These are phyloP conservation scores for Gymnoscopelus braueri DNA, from an alignment of 2,797 vertebrate genomes.

Conservation along the genomic window DNA sequence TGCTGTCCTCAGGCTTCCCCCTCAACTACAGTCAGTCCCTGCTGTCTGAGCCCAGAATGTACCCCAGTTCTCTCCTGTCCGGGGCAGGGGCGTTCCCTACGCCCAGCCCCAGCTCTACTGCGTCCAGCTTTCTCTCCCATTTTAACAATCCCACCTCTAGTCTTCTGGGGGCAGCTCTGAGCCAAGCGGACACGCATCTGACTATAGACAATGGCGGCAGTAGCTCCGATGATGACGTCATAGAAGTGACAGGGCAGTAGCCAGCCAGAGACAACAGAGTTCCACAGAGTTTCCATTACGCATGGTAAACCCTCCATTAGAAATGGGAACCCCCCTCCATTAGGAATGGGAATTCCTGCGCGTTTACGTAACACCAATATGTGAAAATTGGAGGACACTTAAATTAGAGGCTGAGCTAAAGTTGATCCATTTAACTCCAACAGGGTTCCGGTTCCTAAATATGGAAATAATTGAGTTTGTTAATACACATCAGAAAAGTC, in stretches of 20 bases:
- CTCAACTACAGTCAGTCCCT: conserved; percentile 92
- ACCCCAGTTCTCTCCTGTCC: conserved; percentile 83
- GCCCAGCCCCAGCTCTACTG: conserved; percentile 63
- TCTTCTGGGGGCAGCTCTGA: conserved; percentile 81
- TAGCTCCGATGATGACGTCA: conserved; percentile 96
- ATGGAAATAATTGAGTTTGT: no score
- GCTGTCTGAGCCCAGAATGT: conserved; percentile 92
- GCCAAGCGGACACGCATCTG: conserved; percentile 83
- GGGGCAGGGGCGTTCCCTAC: conserved; percentile 76
- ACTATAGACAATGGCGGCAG: conserved; percentile 90
- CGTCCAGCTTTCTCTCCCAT: conserved; percentile 86
- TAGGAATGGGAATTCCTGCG: conserved; percentile 51
- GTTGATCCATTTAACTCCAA: background rate
- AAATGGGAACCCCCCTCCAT: conserved; percentile 1
- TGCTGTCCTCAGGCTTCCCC: conserved; percentile 88
- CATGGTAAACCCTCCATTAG: conserved; percentile 13
- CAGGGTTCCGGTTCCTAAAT: background rate
- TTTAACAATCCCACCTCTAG: conserved; percentile 86
- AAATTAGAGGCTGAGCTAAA: background rate
- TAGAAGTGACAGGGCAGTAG: conserved; percentile 97
- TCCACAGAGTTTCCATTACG: background rate
- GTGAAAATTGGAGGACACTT: background rate
- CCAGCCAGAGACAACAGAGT: conserved; percentile 46
- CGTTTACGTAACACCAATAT: conserved; percentile 15
- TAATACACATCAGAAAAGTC: no score